Evolutionary conservation across 2,888 invertebrate species (phyloP).

Genomic region (Stomorhina lunata): DNA sequence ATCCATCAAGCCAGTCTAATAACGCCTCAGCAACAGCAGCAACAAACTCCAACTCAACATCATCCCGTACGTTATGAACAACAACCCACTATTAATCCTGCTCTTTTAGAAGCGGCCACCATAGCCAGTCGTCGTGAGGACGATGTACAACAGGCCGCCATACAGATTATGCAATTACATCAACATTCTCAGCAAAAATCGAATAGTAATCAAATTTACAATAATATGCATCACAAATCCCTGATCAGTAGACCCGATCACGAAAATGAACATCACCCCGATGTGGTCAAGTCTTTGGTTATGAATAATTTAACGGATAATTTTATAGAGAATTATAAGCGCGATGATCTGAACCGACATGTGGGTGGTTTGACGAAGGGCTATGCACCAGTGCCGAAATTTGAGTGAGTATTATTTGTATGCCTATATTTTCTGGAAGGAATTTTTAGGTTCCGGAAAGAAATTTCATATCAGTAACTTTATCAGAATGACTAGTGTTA

Average conservation of each 20-base stretch:
- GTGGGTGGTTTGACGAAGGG: constrained; percentile 71
- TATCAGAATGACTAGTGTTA: too few relatives aligned
- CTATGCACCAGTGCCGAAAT: constrained; percentile 79
- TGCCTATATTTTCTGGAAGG: too few relatives aligned
- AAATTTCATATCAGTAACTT: too few relatives aligned
- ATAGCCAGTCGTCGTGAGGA: constrained; percentile 75
- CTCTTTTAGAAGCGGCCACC: constrained; percentile 78
- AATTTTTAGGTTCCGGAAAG: too few relatives aligned
- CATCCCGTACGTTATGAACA: constrained; percentile 36
- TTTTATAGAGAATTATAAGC: constrained; percentile 75
- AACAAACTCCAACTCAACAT: too few relatives aligned
- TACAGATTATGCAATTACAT: constrained; percentile 73
- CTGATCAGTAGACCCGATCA: constrained; percentile 36
- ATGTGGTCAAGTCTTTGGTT: constrained; percentile 35
- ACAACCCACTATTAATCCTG: constrained; percentile 78
- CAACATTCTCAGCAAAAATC: constrained; percentile 64
- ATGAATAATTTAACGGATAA: constrained; percentile 72
- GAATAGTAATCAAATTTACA: constrained; percentile 51
- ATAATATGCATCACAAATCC: constrained; percentile 40
- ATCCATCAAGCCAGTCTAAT: constrained; percentile 68
- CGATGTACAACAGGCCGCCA: constrained; percentile 72
- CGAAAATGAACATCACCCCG: background rate
- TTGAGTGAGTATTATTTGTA: constrained; percentile 73
- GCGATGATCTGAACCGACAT: constrained; percentile 74
- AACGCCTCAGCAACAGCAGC: constrained; percentile 29